Evolutionary conservation across 2,113 vertebrate species (phyloP).

Genomic region (Naja naja): DNA sequence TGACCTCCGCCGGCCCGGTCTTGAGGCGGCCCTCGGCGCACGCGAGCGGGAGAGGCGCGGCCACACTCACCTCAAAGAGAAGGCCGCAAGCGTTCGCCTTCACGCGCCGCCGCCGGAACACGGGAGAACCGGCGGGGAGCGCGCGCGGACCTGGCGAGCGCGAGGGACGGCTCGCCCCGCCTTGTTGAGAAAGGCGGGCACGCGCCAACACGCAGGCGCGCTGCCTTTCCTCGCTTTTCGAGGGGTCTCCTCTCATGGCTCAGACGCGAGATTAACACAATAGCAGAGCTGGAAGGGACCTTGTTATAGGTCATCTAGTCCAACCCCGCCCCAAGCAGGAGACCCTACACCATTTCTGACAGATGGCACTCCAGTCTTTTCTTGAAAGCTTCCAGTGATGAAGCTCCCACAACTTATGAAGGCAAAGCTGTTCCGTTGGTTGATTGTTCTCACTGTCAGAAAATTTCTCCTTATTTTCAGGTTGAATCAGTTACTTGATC

Average conservation of each 20-base stretch:
- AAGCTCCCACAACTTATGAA: too few relatives aligned
- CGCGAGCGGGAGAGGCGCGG: background rate
- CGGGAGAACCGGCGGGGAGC: constrained; percentile 3
- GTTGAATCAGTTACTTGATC: too few relatives aligned
- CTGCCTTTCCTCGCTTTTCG: background rate
- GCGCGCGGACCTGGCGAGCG: background rate
- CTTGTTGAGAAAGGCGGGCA: background rate
- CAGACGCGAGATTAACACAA: accelerated
- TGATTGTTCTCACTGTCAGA: too few relatives aligned
- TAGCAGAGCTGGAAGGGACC: background rate
- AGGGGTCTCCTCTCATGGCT: background rate
- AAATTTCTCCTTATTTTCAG: too few relatives aligned
- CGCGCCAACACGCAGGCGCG: background rate
- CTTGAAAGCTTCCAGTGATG: too few relatives aligned
- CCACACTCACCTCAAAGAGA: constrained; percentile 15
- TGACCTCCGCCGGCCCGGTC: background rate
- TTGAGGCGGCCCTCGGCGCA: background rate
- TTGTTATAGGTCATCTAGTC: too few relatives aligned
- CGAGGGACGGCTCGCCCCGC: background rate
- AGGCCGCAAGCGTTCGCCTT: constrained; percentile 1
- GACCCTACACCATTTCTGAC: too few relatives aligned
- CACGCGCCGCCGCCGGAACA: background rate
- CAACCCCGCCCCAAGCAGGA: too few relatives aligned
- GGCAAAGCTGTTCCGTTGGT: too few relatives aligned
- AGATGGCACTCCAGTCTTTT: too few relatives aligned